Percentiles rank a stretch among this genome's conserved stretches.
These are phyloP conservation scores for Rhopalosiphum maidis DNA, from an alignment of 1,140 invertebrate genomes.

Conservation along the genomic window DNA sequence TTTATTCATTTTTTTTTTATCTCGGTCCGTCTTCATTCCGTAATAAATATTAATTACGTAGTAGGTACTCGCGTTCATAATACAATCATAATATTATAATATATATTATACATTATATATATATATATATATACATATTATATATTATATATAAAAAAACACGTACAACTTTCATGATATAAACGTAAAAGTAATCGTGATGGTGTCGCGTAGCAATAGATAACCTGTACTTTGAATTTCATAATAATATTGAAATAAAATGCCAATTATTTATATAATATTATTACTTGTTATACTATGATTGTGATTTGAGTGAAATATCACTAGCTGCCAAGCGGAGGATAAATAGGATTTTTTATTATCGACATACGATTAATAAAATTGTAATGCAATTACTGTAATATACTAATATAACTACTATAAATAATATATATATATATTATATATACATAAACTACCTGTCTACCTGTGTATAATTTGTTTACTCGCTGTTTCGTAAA, in stretches of 20 bases:
- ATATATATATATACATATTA: no score
- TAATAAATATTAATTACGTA: constrained; percentile 3
- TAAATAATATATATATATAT: no score
- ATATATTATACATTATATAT: no score
- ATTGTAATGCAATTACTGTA: no score
- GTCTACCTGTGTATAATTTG: neutral
- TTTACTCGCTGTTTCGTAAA: neutral
- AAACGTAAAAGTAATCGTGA: neutral
- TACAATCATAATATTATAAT: neutral
- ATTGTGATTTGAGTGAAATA: neutral
- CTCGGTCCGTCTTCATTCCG: neutral
- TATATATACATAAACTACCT: neutral
- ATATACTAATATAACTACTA: no score
- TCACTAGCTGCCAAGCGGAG: neutral
- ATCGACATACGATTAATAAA: neutral
- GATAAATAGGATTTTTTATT: neutral
- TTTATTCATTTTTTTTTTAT: neutral
- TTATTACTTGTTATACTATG: neutral
- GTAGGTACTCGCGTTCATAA: neutral
- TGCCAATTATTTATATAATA: neutral
- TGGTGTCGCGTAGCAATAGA: neutral
- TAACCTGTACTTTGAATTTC: neutral
- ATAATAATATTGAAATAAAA: neutral
- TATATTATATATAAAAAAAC: neutral
- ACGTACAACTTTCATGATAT: neutral